Conservation (phyloP, 2,113 vertebrate genomes). For the Catagonus wagneri region DNA sequence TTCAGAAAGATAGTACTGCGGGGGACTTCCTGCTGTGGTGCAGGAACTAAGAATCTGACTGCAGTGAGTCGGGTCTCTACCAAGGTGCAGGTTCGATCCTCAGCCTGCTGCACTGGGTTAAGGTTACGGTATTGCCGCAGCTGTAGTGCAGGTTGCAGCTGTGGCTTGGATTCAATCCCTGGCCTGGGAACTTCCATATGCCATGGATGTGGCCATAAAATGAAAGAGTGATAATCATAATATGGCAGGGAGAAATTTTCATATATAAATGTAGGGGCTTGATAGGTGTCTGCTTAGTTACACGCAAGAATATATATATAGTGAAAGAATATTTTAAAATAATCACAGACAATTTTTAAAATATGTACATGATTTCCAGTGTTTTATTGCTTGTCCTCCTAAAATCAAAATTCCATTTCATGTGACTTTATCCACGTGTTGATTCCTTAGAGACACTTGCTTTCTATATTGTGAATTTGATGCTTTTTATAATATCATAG, state of each 20-base stretch:
- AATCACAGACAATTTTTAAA: not conserved
- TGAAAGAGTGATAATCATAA: not conserved
- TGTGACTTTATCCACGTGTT: not conserved
- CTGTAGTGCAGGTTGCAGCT: no score
- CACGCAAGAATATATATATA: not conserved
- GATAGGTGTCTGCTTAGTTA: not conserved
- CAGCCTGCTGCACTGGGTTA: no score
- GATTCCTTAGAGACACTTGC: not conserved
- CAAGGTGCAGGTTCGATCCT: no score
- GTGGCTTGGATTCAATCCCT: no score
- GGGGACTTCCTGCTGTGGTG: no score
- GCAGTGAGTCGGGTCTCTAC: no score
- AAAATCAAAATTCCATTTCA: not conserved
- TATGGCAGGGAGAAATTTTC: not conserved
- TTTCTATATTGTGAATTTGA: not conserved
- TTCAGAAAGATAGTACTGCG: not conserved
- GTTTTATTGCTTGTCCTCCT: not conserved
- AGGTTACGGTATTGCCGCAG: no score
- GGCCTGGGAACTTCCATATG: no score
- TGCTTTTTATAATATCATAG: not conserved
- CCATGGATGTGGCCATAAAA: no score
- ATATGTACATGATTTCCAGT: not conserved
- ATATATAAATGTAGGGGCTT: not conserved
- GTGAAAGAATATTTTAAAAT: not conserved
- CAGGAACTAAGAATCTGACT: no score